These are phyloP conservation scores for Ceratina japonica DNA, from an alignment of 1,140 invertebrate genomes.

Conservation along the genomic window DNA sequence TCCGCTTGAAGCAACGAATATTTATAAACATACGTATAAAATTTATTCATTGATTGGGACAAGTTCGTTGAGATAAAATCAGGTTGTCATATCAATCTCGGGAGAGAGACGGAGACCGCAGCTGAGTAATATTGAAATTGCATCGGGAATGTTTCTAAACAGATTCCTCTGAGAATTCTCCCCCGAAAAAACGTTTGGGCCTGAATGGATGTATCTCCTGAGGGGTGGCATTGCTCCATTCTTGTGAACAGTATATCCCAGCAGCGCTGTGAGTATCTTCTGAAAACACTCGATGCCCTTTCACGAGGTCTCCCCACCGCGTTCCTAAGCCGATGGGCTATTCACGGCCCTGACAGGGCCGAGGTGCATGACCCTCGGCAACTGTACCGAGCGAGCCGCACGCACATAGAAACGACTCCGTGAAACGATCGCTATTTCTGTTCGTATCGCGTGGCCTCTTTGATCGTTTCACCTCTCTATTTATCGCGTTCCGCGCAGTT, in stretches of 20 bases:
- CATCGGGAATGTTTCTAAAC: too few relatives aligned
- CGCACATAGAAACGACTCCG: constrained; percentile 37
- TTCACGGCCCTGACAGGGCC: constrained; percentile 60
- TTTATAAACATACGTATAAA: too few relatives aligned
- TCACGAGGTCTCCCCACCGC: constrained; percentile 41
- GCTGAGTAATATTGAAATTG: too few relatives aligned
- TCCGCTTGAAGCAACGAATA: too few relatives aligned
- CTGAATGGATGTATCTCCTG: too few relatives aligned
- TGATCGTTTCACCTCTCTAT: constrained; percentile 26
- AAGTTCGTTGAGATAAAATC: too few relatives aligned
- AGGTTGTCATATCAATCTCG: too few relatives aligned
- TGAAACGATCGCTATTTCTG: constrained; percentile 46
- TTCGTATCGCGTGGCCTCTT: constrained; percentile 18
- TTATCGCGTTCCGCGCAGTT: constrained; percentile 16
- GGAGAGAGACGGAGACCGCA: too few relatives aligned
- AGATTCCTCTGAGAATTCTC: too few relatives aligned
- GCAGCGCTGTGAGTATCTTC: constrained; percentile 22
- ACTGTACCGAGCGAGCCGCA: constrained; percentile 41
- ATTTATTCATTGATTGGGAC: too few relatives aligned
- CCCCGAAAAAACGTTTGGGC: too few relatives aligned
- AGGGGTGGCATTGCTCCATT: too few relatives aligned
- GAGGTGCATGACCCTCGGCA: constrained; percentile 59
- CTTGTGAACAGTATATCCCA: background rate
- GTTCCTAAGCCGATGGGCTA: constrained; percentile 56
- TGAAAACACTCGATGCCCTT: constrained; percentile 56